Conservation (phyloP, 2,797 vertebrate genomes). For the Morus bassanus region DNA sequence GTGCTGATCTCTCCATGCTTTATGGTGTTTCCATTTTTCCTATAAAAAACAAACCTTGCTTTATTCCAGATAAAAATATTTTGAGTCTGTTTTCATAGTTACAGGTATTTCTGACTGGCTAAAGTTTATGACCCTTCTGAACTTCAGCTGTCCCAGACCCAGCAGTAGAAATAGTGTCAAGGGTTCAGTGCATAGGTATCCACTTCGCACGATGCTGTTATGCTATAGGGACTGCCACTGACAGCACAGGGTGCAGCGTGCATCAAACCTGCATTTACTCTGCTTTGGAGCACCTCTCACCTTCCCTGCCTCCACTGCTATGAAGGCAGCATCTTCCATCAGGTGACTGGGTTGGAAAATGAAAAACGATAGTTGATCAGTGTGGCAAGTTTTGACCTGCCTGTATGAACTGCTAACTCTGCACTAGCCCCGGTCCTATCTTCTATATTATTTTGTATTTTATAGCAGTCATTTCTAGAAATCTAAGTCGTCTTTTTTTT, state of each 20-base stretch:
- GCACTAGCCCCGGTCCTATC: too few species aligned
- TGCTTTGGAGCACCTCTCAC: neutral
- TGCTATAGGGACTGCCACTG: fast-evolving
- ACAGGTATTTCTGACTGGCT: neutral
- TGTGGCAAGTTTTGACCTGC: neutral
- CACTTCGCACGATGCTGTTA: neutral
- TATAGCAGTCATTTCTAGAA: neutral
- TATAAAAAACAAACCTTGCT: neutral
- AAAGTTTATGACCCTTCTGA: neutral
- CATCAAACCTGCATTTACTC: neutral
- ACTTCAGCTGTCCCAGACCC: neutral
- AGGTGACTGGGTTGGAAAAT: fast-evolving
- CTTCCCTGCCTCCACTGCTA: neutral
- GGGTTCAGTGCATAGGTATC: fast-evolving
- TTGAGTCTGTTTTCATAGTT: neutral
- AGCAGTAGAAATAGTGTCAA: neutral
- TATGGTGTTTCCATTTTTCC: neutral
- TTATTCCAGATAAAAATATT: neutral
- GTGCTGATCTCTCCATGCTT: neutral
- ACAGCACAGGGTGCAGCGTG: neutral
- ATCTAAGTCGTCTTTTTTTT: neutral
- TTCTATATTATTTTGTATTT: neutral
- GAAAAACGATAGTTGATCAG: neutral
- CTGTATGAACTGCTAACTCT: neutral
- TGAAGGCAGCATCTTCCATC: neutral